phyloP scores from a whole-genome alignment of 2,888 invertebrate genomes.

The Rotaria macrura region DNA sequence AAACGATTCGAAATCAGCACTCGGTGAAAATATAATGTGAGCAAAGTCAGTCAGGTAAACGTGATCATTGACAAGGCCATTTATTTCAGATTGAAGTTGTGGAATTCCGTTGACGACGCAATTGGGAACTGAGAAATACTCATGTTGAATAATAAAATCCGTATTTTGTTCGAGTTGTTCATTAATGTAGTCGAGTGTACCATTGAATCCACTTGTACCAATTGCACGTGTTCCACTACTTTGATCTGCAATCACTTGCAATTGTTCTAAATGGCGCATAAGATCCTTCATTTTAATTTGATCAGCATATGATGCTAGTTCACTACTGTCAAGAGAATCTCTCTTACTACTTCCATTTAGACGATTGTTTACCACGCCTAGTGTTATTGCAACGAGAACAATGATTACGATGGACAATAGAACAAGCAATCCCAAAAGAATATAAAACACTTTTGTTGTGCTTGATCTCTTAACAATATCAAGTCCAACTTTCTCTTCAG shows the following conservation, averaged over 20 bases:
- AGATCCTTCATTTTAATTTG: not conserved
- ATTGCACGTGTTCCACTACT: not conserved
- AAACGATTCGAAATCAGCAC: not conserved
- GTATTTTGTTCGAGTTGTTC: not conserved
- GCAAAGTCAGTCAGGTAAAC: not conserved
- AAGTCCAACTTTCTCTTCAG: too few species aligned
- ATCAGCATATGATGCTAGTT: not conserved
- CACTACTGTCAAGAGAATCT: not conserved
- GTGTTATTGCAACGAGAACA: not conserved
- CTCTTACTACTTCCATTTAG: not conserved
- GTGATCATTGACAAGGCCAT: not conserved
- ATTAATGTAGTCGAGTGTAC: not conserved
- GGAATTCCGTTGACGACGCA: not conserved
- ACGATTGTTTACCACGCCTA: not conserved
- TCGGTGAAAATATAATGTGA: not conserved
- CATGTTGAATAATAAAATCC: not conserved
- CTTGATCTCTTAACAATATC: too few species aligned
- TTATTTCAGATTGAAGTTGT: not conserved
- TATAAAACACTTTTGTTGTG: too few species aligned
- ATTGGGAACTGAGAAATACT: not conserved
- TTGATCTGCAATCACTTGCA: not conserved
- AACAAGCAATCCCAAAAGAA: not conserved
- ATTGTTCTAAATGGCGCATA: not conserved
- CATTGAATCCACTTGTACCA: not conserved
- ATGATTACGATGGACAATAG: not conserved